These are phyloP conservation scores for Macrotis lagotis DNA, from an alignment of 2,113 vertebrate genomes.

Conservation along the genomic window DNA sequence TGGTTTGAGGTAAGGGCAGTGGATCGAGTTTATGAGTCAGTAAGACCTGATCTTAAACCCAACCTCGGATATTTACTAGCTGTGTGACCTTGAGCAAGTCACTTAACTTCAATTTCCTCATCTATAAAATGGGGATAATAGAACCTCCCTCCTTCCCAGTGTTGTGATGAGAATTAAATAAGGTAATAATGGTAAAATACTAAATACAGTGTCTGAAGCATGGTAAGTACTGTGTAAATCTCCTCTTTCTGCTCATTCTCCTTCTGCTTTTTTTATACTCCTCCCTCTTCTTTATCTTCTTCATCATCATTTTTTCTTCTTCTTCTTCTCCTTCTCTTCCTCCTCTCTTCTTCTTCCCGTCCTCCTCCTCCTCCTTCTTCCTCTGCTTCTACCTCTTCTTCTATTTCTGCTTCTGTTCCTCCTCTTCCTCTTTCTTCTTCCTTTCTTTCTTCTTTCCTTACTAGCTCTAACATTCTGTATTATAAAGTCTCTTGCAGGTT, in stretches of 20 bases:
- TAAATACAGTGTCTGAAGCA: neutral
- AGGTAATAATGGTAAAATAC: too few relatives aligned
- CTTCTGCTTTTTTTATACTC: too few relatives aligned
- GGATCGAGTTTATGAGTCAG: neutral
- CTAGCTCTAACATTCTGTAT: neutral
- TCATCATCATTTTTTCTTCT: neutral
- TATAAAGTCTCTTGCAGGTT: neutral
- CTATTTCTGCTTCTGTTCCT: neutral
- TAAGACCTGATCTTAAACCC: neutral
- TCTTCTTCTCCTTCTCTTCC: neutral
- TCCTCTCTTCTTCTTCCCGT: neutral
- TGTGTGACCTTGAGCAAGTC: neutral
- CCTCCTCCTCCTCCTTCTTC: accelerated
- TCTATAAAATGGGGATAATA: neutral
- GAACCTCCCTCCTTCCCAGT: neutral
- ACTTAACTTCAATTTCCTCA: neutral
- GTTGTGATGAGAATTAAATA: too few relatives aligned
- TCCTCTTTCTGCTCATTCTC: neutral
- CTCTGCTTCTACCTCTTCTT: neutral
- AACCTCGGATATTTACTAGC: neutral
- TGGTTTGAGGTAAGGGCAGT: neutral
- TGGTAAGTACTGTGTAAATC: neutral
- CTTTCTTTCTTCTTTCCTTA: neutral
- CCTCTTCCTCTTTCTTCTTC: neutral
- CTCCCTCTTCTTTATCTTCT: neutral